These are phyloP conservation scores for Aethes cnicana DNA, from an alignment of 2,888 invertebrate species.

Conservation along the genomic window DNA sequence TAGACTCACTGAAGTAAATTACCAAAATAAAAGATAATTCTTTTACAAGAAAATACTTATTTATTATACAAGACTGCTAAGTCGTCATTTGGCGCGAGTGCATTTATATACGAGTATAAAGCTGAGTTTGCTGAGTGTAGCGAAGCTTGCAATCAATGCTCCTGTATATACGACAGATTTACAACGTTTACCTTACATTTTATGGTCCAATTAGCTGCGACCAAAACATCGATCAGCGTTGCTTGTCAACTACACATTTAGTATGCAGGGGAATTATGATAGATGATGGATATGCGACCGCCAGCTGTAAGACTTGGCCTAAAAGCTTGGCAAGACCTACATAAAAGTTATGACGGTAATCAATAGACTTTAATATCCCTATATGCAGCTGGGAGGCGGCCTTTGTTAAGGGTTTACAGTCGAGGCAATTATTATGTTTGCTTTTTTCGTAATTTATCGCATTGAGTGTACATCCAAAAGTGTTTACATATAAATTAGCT, in stretches of 20 bases:
- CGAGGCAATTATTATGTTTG: no score
- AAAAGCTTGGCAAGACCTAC: conserved; percentile 33
- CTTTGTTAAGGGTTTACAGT: no score
- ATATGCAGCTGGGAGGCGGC: conserved; percentile 1
- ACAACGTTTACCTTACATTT: not conserved
- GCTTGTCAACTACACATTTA: conserved; percentile 15
- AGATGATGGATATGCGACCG: conserved; percentile 14
- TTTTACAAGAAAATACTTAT: no score
- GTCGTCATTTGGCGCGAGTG: no score
- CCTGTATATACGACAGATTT: not conserved
- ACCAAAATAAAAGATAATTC: conserved; percentile 6
- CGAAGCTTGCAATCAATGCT: not conserved
- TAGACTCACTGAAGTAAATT: no score
- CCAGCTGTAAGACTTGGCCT: conserved; percentile 4
- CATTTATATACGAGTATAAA: no score
- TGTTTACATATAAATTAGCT: no score
- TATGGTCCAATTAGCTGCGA: conserved; percentile 1
- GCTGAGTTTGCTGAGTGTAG: no score
- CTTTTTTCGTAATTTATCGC: no score
- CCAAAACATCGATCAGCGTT: not conserved
- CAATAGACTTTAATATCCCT: conserved; percentile 38
- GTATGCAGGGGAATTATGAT: conserved; percentile 10
- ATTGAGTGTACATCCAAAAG: no score
- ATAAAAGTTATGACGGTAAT: conserved; percentile 39
- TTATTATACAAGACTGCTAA: no score